These are phyloP conservation scores for Eufriesea mexicana DNA, from an alignment of 1,140 invertebrate genomes.

Conservation along the genomic window DNA sequence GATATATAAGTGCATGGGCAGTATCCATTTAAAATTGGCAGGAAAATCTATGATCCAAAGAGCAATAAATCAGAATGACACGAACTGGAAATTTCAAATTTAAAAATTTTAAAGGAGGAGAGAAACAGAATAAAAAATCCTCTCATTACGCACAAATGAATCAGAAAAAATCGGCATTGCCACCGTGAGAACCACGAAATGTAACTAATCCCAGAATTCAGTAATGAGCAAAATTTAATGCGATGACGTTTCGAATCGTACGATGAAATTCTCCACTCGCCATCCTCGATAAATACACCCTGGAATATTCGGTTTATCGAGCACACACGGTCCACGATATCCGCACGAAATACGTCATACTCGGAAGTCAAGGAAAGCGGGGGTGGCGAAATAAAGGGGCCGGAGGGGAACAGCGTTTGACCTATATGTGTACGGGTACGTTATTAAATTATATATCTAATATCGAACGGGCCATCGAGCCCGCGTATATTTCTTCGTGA, in stretches of 20 bases:
- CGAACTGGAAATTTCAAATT: neutral
- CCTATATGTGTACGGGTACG: neutral
- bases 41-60: no score
- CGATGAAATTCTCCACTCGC: neutral
- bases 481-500: slow-evolving; percentile 6
- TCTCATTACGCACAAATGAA: no score
- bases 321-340: neutral
- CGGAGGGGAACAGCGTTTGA: neutral
- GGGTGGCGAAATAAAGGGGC: neutral
- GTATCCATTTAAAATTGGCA: no score
- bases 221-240: neutral
- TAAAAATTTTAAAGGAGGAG: no score
- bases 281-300: neutral
- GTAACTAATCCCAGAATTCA: no score
- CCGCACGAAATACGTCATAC: neutral
- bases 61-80: no score
- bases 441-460: slow-evolving; percentile 39
- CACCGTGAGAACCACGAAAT: no score
- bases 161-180: no score
- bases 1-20: no score
- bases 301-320: slow-evolving; percentile 29
- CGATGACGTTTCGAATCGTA: neutral
- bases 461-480: slow-evolving; percentile 9
- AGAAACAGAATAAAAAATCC: no score
- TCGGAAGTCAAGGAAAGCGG: neutral